Evolutionary conservation across 1,140 invertebrate species (phyloP), one percentile per base, ranked within the genome.

Genomic region (Neelides sp.): DNA sequence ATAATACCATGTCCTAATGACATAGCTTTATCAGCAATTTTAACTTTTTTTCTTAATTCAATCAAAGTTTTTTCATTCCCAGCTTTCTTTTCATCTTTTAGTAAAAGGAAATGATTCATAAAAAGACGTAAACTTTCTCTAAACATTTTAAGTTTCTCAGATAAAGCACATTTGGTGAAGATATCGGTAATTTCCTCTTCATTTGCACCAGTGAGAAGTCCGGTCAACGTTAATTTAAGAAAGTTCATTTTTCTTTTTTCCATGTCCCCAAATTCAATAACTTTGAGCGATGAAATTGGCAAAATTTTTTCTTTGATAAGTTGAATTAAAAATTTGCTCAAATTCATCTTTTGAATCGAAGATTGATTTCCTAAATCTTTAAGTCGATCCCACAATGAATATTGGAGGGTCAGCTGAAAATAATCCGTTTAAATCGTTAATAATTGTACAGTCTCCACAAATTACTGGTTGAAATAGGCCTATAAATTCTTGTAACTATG

Each of bases 311-410:
- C 77, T 22, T 82, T 68, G 30, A 96, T 79, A n/a, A 95, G 70
- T 66, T 88, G 77, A 23, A 77, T 77, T 2, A 92, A 65, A 35
- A 94, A 78, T 63, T 80, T 75, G 1, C 84, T 83, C 45, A 96
- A 68, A 67, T 93, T 91, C 1, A 73, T 71, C 26, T 83, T 65
- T 63, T 82, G 77, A 12, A 70, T 67, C 36, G 74, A 70, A 0
- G 73, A 73, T 20, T 82, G 71, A 22, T 69, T 43, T 19, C 78
- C 69, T 15, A 96, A 65, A 36, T 83, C 79, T 65, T 93, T 90
- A 15, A 96, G 77, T 65, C 85, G 83, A 69, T 97, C 92, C 92
- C 92, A 97, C 5, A 89, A 67, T 15, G 79, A 76, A 66, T 78
- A 95, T 66, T 95, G 89, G 40, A 91, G 76, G 0, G 82, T 81